A percentile compares a stretch with the other conserved stretches of the same genome.
Evolutionary conservation across 2,797 vertebrate genomes (phyloP).

Genomic region (Amniataba percoides): DNA sequence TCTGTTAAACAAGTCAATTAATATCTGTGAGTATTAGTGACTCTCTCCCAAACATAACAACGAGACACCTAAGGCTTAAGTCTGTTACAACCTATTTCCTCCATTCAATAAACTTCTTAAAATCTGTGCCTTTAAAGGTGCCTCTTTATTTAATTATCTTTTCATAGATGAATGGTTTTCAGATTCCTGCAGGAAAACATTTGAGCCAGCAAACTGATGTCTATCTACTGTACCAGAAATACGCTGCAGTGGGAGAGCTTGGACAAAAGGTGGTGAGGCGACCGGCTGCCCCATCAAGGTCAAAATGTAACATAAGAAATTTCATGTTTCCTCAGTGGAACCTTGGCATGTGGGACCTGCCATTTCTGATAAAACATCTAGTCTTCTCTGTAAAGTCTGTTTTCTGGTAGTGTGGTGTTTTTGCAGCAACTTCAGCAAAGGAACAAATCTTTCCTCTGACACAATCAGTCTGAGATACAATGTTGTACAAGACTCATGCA

Average conservation of each 20-base stretch:
- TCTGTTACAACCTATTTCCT: not conserved
- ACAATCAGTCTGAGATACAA: constrained; percentile 6
- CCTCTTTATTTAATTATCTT: not conserved
- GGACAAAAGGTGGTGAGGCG: constrained; percentile 17
- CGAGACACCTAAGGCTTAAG: constrained; percentile 3
- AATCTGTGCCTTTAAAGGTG: not conserved
- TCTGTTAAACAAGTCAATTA: constrained; percentile 28
- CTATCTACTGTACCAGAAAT: not conserved
- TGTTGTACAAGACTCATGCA: constrained; percentile 24
- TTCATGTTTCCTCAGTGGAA: constrained; percentile 14
- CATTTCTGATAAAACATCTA: not conserved
- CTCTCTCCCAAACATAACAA: not conserved
- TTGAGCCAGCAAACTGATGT: not conserved
- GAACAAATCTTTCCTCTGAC: constrained; percentile 21
- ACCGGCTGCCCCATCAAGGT: constrained; percentile 20
- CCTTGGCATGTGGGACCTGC: constrained; percentile 8
- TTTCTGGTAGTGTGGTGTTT: not conserved
- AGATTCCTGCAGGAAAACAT: constrained; percentile 4
- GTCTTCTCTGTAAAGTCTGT: constrained; percentile 5
- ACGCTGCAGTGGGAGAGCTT: not conserved
- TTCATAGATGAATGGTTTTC: not conserved
- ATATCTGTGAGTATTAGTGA: not conserved
- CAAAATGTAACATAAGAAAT: constrained; percentile 12
- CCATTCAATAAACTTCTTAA: not conserved
- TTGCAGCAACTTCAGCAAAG: constrained; percentile 4